Evolutionary conservation across 2,888 invertebrate genomes (phyloP).

Genomic region (Hydrotaea diabolus): DNA sequence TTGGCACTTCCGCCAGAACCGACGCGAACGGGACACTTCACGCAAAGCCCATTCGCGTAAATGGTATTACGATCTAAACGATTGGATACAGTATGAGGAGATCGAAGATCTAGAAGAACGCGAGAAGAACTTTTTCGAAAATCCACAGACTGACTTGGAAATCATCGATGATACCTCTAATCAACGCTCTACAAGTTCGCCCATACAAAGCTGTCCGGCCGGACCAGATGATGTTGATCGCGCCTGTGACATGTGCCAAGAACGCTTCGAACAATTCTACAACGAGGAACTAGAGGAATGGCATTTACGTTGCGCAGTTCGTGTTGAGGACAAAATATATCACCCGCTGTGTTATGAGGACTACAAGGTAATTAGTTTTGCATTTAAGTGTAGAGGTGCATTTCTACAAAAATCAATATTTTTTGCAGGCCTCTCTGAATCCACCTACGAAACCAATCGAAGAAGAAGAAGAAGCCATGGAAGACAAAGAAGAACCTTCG

Average conservation of each 20-base stretch:
- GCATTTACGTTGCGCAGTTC: conserved; percentile 93
- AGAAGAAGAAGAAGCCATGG: background rate
- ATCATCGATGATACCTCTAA: conserved; percentile 83
- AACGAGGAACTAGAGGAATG: conserved; percentile 99
- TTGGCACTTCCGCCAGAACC: conserved; percentile 98
- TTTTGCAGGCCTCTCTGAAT: conserved; percentile 75
- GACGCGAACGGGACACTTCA: conserved; percentile 91
- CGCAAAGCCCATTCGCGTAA: conserved; percentile 91
- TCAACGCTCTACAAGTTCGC: conserved; percentile 82
- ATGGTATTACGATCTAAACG: conserved; percentile 94
- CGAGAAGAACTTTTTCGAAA: conserved; percentile 94
- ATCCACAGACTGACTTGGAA: conserved; percentile 83
- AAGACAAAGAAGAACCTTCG: conserved; percentile 54
- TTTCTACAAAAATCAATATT: too few species aligned
- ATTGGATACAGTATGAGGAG: conserved; percentile 97
- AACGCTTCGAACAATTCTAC: conserved; percentile 96
- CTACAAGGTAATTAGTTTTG: conserved; percentile 84
- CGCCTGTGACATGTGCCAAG: conserved; percentile 93
- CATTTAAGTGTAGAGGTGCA: background rate
- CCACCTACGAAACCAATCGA: conserved; percentile 68
- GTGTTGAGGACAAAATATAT: conserved; percentile 88
- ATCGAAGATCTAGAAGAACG: conserved; percentile 94
- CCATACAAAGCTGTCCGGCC: conserved; percentile 88
- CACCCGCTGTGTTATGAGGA: conserved; percentile 96
- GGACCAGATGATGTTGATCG: conserved; percentile 85